Evolutionary conservation across 2,888 invertebrate genomes (phyloP).

Genomic region (Epinotia ramella): DNA sequence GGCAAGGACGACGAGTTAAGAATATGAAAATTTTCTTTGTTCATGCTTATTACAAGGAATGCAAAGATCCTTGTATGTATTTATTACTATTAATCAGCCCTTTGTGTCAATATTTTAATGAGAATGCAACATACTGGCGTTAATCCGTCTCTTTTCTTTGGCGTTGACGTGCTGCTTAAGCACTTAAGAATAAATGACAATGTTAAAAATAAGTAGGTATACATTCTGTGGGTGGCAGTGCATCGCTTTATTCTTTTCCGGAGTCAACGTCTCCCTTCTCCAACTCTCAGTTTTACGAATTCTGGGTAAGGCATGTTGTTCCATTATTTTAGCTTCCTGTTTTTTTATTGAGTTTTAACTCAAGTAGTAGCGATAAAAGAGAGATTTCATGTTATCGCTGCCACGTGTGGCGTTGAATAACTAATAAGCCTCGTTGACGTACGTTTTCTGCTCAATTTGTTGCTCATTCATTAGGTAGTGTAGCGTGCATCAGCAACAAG

Average conservation of each 20-base stretch:
- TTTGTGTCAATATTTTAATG: slow-evolving; percentile 14
- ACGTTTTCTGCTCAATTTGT: neutral
- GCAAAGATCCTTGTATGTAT: slow-evolving; percentile 21
- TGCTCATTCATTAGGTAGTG: neutral
- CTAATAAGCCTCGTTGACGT: slow-evolving; percentile 18
- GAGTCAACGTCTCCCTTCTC: slow-evolving; percentile 3
- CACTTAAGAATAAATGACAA: neutral
- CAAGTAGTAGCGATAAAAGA: neutral
- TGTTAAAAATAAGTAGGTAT: neutral
- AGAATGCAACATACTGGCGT: neutral
- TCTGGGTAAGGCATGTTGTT: neutral
- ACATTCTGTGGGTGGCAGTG: neutral
- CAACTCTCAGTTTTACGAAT: neutral
- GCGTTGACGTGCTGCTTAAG: neutral
- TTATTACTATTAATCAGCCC: slow-evolving; percentile 18
- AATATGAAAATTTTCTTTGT: slow-evolving; percentile 62
- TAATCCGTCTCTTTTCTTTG: neutral
- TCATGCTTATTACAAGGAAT: slow-evolving; percentile 47
- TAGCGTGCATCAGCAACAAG: neutral
- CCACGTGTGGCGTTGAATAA: slow-evolving; percentile 11
- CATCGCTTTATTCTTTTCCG: slow-evolving; percentile 7
- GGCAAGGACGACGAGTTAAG: slow-evolving; percentile 62
- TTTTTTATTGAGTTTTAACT: neutral
- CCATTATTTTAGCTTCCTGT: neutral
- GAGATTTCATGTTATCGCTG: neutral